Evolutionary conservation across 2,113 vertebrate species (phyloP), one percentile per base, ranked within the genome.

Genomic region (Corvus hawaiiensis): DNA sequence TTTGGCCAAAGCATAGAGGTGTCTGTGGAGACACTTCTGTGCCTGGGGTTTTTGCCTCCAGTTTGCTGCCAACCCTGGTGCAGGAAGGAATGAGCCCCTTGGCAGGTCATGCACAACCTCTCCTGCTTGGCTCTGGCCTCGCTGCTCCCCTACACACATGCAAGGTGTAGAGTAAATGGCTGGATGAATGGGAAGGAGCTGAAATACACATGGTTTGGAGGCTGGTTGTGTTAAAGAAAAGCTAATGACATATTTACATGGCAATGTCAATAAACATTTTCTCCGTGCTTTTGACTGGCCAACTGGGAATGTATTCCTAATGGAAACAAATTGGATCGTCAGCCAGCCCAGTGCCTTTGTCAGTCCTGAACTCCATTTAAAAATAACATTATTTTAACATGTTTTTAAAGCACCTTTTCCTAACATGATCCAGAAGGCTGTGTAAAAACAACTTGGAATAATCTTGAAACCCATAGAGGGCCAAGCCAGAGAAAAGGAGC

Each of bases 401-500:
- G 56, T 41, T 94, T 96, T 92, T 75, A 86, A 92, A 92, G 44
- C 69, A 90, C 88, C 82, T 86, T 94, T 92, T 90, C 48, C 72
- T 94, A 88, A 92, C 56, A 14, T 49, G 72, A 81, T 96, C 83
- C 88, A 92, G 79, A 64, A 94, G 72, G 48, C 64, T 90, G 37
- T 90, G 68, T 56, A 94, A 95, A 96, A 97, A 10, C 73, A 88
- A 84, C 79, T 86, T 93, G 64, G 64, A 96, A 92, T 91, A 89
- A 91, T 73, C 82, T 77, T 92, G 59, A 93, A 95, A 91, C 4
- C 27, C 19, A 33, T 18, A 54, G 35, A 75, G 20, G 44, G 83
- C 79, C 69, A 94, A 83, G 51, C 7, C 13, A 44, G 66, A 90
- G 84, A 89, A 87, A 86, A 90, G 49, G 12, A 95, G 88, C 95